Base-by-base conservation (phyloP, 2,797 vertebrate species). In the Microchirus variegatus region DNA sequence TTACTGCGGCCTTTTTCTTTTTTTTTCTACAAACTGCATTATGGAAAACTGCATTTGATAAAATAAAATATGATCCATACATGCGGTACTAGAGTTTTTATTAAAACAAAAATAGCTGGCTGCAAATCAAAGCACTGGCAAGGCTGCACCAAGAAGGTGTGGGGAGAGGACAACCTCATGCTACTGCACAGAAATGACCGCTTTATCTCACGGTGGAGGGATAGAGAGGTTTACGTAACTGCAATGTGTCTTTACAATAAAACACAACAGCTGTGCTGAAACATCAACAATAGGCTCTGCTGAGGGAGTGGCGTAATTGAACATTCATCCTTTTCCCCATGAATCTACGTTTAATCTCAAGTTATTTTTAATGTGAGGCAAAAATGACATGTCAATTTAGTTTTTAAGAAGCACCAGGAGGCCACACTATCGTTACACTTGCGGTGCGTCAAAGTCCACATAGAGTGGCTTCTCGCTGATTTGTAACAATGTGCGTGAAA, bases 181-280 rank as follows among this genome's bases (percentile, higher is more conserved):
- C 35, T 63, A 47, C 18, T 67, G 38, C 50, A 58, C 17, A 11
- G 43, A 36, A n/a, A 45, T 1, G 4, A 41, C 70, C 74, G 70
- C 56, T 75, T 63, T 60, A 47, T 64, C 18, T 70, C 52, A 63
- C 63, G 72, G 18, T 16, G n/a, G 11, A n/a, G 17, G 44, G 42
- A 16, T 48, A 13, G 50, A 4, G 13, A 35, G 40, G 59, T 88
- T 88, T 84, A 83, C 22, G 54, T 77, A 85, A 89, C 65, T 45
- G 40, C 62, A 52, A 10, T 49, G 57, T 47, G 43, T 57, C 67
- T 66, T 22, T 67, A 53, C 52, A 53, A 37, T 40, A 61, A 69
- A 68, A 52, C 12, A 31, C 53, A 73, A 82, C 79, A 75, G 67
- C 84, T 87, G 85, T 63, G 63, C 67, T 77, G 55, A 61, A 80